These are phyloP conservation scores for Anolis carolinensis DNA, from an alignment of 2,113 vertebrate species.

Conservation along the genomic window DNA sequence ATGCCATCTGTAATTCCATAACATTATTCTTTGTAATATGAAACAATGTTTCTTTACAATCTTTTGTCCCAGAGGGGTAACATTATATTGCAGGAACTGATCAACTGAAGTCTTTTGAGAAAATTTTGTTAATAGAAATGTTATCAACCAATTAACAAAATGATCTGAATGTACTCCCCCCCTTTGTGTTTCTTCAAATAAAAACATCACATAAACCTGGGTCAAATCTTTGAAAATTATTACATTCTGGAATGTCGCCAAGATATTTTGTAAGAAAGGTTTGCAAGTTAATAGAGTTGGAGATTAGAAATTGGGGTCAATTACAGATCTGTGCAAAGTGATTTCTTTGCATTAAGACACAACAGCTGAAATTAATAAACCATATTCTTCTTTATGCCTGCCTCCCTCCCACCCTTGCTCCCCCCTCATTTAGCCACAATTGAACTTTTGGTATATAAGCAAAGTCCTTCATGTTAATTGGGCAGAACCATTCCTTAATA, in stretches of 20 bases:
- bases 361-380: slow-evolving; percentile 76
- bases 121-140: slow-evolving; percentile 71
- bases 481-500: slow-evolving; percentile 27
- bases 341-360: slow-evolving; percentile 73
- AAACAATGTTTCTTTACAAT: slow-evolving; percentile 52
- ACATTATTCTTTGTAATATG: slow-evolving; percentile 73
- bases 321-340: slow-evolving; percentile 71
- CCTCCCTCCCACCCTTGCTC: background rate
- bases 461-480: slow-evolving; percentile 33
- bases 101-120: slow-evolving; percentile 64
- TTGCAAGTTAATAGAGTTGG: slow-evolving; percentile 72
- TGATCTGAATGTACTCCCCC: slow-evolving; percentile 59
- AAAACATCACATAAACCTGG: slow-evolving; percentile 59
- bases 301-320: slow-evolving; percentile 75
- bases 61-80: slow-evolving; percentile 65
- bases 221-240: slow-evolving; percentile 68
- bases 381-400: slow-evolving; percentile 49
- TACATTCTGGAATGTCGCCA: slow-evolving; percentile 68
- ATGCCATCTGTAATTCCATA: slow-evolving; percentile 67
- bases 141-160: slow-evolving; percentile 75
- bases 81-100: slow-evolving; percentile 66
- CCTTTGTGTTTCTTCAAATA: slow-evolving; percentile 52
- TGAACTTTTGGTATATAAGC: slow-evolving; percentile 54
- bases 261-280: slow-evolving; percentile 64
- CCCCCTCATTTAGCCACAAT: slow-evolving; percentile 53